Conservation (phyloP, 2,888 invertebrate genomes). For the Caenorhabditis doughertyi region DNA sequence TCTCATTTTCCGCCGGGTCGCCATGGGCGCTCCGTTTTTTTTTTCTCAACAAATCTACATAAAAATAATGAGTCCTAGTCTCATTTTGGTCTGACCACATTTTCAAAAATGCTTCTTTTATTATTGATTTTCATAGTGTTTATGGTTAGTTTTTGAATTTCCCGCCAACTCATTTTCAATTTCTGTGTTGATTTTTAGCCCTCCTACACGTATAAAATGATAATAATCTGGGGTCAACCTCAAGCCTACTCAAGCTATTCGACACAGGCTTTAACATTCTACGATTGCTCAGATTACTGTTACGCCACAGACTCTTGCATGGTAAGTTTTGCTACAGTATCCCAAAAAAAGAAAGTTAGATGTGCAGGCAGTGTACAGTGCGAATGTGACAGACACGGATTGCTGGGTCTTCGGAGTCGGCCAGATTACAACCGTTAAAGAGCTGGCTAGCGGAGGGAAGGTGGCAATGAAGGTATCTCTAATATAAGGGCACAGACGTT, state of each 20-base stretch:
- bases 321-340: neutral
- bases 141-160: too few species aligned
- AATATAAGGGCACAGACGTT: too few species aligned
- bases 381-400: neutral
- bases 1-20: too few species aligned
- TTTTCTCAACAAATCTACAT: too few species aligned
- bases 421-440: neutral
- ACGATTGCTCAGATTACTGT: constrained; percentile 3
- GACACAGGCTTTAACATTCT: neutral
- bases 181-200: too few species aligned
- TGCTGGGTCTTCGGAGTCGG: neutral
- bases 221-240: neutral
- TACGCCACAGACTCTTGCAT: neutral
- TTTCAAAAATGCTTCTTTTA: too few species aligned
- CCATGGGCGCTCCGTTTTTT: too few species aligned
- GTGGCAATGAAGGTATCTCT: constrained; percentile 7
- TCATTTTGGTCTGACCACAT: too few species aligned
- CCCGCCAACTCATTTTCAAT: too few species aligned
- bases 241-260: neutral
- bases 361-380: constrained; percentile 17
- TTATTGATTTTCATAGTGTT: too few species aligned
- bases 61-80: too few species aligned
- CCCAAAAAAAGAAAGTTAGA: neutral
- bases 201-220: neutral
- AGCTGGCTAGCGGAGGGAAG: neutral